Base-by-base conservation (phyloP, 2,113 vertebrate genomes). In the Cygnus atratus region DNA sequence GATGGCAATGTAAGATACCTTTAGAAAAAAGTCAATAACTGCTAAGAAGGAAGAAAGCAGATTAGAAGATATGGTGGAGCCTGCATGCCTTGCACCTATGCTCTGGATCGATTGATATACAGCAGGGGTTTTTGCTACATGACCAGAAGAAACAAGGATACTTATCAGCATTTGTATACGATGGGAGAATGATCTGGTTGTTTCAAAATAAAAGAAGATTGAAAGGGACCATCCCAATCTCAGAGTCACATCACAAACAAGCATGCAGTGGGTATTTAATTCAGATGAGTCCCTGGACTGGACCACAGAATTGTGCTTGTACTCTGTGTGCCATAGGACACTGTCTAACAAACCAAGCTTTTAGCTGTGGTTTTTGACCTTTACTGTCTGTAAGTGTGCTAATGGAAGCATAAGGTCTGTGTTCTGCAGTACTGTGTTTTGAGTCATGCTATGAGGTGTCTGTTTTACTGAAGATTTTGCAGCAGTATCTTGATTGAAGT, bases 371-470 rank as follows among this genome's bases (percentile, higher is more conserved):
- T 46, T 68, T 46, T 68, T 46, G 21, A 68, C 31, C 31, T 39
- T 76, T 35, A 48, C 43, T 48, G 33, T 6, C 33, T 35, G 0
- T 70, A 29, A 31, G 3, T n/a, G 6, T 57, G 44, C 54, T 59
- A 43, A 43, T 6, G 48, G 44, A 91, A 73, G 22, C 39, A 20
- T 5, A 48, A 46, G 20, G 18, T n/a, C n/a, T 35, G 10, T 73
- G 15, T 82, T 83, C 22, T 80, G 48, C 15, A 11, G 33, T 73
- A 0, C 46, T 61, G 52, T 78, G 19, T 33, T 79, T 85, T 82
- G 41, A 22, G 29, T 95, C 29, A 11, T 0, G 0, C 76, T 76
- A 37, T 7, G 19, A 13, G 8, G 3, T 58, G 13, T 46, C 50
- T 63, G 6, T 54, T 66, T 55, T 19, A n/a, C 37, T 67, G 80